Conservation (phyloP, 2,797 vertebrate species). For the Paramormyrops hopkinsi region DNA sequence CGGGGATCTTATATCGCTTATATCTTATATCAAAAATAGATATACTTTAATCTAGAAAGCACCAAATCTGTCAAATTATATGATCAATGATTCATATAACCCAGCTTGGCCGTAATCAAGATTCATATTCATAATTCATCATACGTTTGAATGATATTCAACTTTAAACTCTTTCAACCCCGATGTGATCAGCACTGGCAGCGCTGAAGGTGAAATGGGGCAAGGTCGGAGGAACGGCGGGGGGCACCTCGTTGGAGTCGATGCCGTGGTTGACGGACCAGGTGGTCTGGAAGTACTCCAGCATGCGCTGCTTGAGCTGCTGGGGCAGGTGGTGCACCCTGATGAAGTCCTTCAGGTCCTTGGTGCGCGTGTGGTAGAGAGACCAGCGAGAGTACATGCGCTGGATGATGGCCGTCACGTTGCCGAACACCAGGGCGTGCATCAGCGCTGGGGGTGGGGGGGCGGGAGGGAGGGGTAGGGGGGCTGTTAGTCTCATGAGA, state of each 20-base stretch:
- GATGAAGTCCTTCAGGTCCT: conserved; percentile 96
- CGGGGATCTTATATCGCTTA: conserved; percentile 27
- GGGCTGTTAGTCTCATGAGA: not conserved
- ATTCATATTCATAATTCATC: conserved; percentile 64
- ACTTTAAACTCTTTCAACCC: not conserved
- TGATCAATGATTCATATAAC: conserved; percentile 51
- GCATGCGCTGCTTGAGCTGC: conserved; percentile 92
- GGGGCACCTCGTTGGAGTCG: conserved; percentile 84
- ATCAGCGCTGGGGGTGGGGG: conserved; percentile 72
- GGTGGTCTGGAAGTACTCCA: conserved; percentile 95
- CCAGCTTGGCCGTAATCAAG: conserved; percentile 52
- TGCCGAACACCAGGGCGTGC: conserved; percentile 95
- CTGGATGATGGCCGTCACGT: conserved; percentile 96
- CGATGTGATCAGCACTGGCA: conserved; percentile 31
- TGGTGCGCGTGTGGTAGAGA: conserved; percentile 93
- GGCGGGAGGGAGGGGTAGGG: not conserved
- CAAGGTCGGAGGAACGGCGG: not conserved
- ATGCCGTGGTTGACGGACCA: conserved; percentile 98
- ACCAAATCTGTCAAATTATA: conserved; percentile 27
- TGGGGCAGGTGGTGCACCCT: conserved; percentile 91
- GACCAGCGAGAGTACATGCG: conserved; percentile 97
- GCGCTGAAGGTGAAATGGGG: conserved; percentile 34
- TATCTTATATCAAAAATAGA: conserved; percentile 42
- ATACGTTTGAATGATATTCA: not conserved
- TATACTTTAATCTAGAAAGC: not conserved